These are phyloP conservation scores for Cariama cristata DNA, from an alignment of 2,113 vertebrate species.

Conservation along the genomic window DNA sequence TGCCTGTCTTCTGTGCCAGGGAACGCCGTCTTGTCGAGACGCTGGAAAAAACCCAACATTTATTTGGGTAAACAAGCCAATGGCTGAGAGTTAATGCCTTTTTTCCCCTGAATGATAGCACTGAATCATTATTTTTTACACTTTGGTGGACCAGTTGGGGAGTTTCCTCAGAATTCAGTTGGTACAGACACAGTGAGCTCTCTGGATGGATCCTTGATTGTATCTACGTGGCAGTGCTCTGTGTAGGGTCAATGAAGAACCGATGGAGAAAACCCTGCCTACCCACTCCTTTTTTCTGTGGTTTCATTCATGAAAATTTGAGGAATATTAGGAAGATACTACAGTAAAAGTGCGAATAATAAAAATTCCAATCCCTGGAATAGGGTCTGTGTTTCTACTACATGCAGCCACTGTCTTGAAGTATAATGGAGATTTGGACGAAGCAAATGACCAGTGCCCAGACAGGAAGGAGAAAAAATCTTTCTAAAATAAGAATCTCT, in stretches of 20 bases:
- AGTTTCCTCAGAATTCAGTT: not conserved
- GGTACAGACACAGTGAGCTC: not conserved
- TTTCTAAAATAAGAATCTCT: not conserved
- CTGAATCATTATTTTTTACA: not conserved
- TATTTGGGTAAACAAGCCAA: too few species aligned
- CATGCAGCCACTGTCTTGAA: not conserved
- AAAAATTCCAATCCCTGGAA: not conserved
- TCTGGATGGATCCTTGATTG: too few species aligned
- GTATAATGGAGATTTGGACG: not conserved
- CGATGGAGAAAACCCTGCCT: not conserved
- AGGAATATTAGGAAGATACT: not conserved
- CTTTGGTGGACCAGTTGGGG: fast-evolving
- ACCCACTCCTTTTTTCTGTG: too few species aligned
- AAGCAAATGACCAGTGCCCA: not conserved
- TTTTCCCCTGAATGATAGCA: too few species aligned
- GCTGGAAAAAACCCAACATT: fast-evolving
- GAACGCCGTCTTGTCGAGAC: too few species aligned
- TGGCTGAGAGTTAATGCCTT: not conserved
- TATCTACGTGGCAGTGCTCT: not conserved
- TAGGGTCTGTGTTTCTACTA: fast-evolving
- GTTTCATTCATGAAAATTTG: not conserved
- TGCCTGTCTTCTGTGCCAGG: not conserved
- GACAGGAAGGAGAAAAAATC: not conserved
- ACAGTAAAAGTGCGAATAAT: not conserved
- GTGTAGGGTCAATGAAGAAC: not conserved